Conservation (phyloP, 2,888 invertebrate species). For the Hipparchia sbordonii region DNA sequence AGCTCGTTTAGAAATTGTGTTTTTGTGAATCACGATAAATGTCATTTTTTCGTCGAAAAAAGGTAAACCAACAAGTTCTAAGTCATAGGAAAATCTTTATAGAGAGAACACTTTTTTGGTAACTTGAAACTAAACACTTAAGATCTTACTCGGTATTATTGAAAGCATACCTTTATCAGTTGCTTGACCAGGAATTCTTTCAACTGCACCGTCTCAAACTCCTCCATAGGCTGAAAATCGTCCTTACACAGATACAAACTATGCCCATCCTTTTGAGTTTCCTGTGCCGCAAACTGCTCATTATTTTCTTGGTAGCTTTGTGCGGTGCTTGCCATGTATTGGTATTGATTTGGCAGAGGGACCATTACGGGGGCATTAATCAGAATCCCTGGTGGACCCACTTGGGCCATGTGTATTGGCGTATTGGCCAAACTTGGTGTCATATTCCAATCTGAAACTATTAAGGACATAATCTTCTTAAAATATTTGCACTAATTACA, state of each 20-base stretch:
- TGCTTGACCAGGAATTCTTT: constrained; percentile 60
- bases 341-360: constrained; percentile 38
- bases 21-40: too few species aligned
- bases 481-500: too few species aligned
- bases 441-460: constrained; percentile 63
- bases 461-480: neutral
- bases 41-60: too few species aligned
- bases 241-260: constrained; percentile 68
- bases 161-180: constrained; percentile 51
- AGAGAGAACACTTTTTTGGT: too few species aligned
- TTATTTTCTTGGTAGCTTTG: constrained; percentile 17
- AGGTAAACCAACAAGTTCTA: too few species aligned
- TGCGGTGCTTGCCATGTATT: constrained; percentile 16
- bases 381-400: constrained; percentile 31
- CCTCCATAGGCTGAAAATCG: constrained; percentile 61
- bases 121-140: too few species aligned
- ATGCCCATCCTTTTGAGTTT: constrained; percentile 43
- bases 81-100: too few species aligned
- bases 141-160: too few species aligned
- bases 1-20: too few species aligned
- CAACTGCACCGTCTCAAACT: constrained; percentile 54
- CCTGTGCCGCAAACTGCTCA: neutral
- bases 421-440: constrained; percentile 28
- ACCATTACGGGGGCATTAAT: constrained; percentile 43
- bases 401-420: constrained; percentile 17